Evolutionary conservation across 2,113 vertebrate genomes (phyloP), one percentile per base, ranked within the genome.

Genomic region (Microtus pennsylvanicus): DNA sequence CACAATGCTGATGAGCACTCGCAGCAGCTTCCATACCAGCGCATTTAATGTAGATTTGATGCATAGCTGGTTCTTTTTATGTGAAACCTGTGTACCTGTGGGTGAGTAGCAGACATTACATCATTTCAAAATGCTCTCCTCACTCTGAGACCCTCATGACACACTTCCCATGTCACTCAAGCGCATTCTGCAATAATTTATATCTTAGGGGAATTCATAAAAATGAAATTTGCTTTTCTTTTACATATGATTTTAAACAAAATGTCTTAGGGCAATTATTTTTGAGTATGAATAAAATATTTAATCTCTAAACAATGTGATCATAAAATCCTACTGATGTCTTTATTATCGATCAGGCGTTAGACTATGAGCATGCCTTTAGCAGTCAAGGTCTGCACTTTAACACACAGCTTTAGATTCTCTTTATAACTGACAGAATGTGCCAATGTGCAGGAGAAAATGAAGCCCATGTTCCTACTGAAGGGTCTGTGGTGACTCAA

Each of bases 161-260:
- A 83, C 19, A 70, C 4, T 17, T 47, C 35, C 1, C n/a, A 61
- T 55, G 87, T 13, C 12, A 33, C 4, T 35, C 82, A 69, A 80
- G 26, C 14, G 13, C 42, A 74, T 35, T 88, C 81, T 88, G 17
- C 55, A 87, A 69, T 61, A 67, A 72, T 33, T 86, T 72, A 92
- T 35, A 61, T 87, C 88, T 87, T 74, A 91, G 52, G 55, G 74
- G 45, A 93, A 81, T 92, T 96, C 28, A 90, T 82, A 90, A 81
- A 21, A 42, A 65, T 55, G 11, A 88, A 76, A 82, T 85, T 1
- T 50, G 7, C 11, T 96, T 89, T 95, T 75, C 61, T 91, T 91
- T 93, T 72, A 85, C 21, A 75, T 65, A 26, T 42, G 0, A 55
- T 28, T 67, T 97, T 38, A 96, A 91, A 91, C 33, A n/a, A 67